phyloP scores from a whole-genome alignment of 64 coral and sea anemone genomes.

The Stichodactyla helianthus region DNA sequence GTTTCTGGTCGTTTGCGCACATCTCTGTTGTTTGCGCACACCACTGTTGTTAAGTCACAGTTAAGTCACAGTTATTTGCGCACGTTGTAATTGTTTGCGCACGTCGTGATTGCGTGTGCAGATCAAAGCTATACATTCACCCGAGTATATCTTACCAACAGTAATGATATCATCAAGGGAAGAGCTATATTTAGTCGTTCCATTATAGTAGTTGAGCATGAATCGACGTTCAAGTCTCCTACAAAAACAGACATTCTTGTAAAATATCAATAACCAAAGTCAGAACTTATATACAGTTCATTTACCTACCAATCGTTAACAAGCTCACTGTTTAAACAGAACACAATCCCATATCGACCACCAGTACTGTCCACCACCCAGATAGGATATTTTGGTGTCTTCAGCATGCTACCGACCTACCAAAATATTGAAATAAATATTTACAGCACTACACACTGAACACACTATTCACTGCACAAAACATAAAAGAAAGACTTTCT shows the following conservation, averaged over 20 bases:
- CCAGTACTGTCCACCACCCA: slow-evolving; percentile 75
- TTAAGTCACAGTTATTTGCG: not conserved
- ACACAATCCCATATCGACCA: slow-evolving; percentile 61
- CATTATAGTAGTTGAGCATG: slow-evolving; percentile 64
- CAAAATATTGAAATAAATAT: not conserved
- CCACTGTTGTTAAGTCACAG: not conserved
- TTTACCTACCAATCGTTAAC: slow-evolving; percentile 72
- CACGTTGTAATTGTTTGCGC: not conserved
- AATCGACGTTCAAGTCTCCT: slow-evolving; percentile 77
- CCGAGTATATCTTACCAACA: slow-evolving; percentile 31
- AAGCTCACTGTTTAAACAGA: slow-evolving; percentile 73
- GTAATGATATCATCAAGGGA: slow-evolving; percentile 35
- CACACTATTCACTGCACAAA: too few species aligned
- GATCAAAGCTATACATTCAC: not conserved
- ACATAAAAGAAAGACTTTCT: not conserved
- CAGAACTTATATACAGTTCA: not conserved
- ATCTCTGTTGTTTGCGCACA: not conserved
- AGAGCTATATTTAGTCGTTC: slow-evolving; percentile 47
- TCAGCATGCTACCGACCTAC: slow-evolving; percentile 84
- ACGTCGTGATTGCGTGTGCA: not conserved
- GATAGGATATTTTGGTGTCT: slow-evolving; percentile 75
- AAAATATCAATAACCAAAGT: not conserved
- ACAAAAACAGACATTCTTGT: not conserved
- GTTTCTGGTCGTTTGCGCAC: not conserved
- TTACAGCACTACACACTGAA: not conserved